Evolutionary conservation across 2,888 invertebrate genomes (phyloP).

Genomic region (Litoditis marina): DNA sequence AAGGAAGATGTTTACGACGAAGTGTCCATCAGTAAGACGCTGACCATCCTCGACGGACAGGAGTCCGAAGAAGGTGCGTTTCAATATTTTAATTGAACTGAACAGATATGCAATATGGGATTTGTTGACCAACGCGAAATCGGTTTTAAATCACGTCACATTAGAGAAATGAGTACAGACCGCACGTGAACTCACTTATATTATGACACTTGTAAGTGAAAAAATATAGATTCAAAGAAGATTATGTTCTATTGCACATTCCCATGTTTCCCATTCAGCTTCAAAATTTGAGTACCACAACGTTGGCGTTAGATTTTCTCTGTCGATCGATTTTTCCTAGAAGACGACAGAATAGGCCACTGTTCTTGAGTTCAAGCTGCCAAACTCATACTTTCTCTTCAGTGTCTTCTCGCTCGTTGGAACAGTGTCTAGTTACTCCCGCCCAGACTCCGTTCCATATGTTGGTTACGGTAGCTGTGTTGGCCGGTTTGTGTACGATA

Average conservation of each 20-base stretch:
- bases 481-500: conserved; percentile 9
- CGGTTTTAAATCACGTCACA: too few species aligned
- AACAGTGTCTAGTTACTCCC: conserved; percentile 5
- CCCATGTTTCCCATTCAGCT: too few species aligned
- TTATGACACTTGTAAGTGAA: too few species aligned
- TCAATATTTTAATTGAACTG: neutral
- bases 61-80: conserved; percentile 14
- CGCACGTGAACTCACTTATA: too few species aligned
- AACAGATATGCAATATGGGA: neutral
- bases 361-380: neutral
- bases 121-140: too few species aligned
- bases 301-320: too few species aligned
- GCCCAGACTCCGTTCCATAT: conserved; percentile 7
- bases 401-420: conserved; percentile 1
- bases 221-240: too few species aligned
- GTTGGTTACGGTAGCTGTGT: conserved; percentile 11
- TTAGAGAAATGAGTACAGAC: too few species aligned
- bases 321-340: too few species aligned
- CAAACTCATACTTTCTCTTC: neutral
- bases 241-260: too few species aligned
- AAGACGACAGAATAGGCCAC: too few species aligned
- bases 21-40: conserved; percentile 10
- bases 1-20: neutral
- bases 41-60: conserved; percentile 25
- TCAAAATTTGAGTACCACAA: too few species aligned